Conservation (phyloP, 2,113 vertebrate genomes). For the Butastur rufipennis region DNA sequence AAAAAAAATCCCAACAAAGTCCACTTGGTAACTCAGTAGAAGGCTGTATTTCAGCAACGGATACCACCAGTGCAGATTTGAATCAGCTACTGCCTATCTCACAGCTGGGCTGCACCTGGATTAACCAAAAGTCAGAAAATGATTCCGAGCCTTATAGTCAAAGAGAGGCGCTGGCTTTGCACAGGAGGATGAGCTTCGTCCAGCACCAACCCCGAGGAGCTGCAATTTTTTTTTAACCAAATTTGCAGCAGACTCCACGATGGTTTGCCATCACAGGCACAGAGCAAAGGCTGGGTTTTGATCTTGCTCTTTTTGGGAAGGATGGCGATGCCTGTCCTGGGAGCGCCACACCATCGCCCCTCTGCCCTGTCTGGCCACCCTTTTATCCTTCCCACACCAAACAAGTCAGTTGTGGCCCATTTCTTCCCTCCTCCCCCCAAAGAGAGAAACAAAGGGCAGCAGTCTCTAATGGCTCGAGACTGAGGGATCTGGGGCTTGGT, state of each 20-base stretch:
- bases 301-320: neutral
- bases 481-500: neutral
- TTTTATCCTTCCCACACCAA: neutral
- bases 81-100: neutral
- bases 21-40: neutral
- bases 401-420: neutral
- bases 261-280: neutral
- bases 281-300: neutral
- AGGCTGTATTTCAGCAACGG: neutral
- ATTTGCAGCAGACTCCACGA: neutral
- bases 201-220: neutral
- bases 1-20: neutral
- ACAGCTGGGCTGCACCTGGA: neutral
- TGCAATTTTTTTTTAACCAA: neutral
- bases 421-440: neutral
- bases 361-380: neutral
- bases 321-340: accelerated
- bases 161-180: accelerated
- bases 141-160: neutral
- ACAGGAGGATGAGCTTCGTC: neutral
- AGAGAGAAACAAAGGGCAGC: neutral
- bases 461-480: neutral
- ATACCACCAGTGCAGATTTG: neutral
- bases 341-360: neutral
- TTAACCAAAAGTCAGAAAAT: neutral